Evolutionary conservation across 2,888 invertebrate species (phyloP).

Genomic region (Strigamia transsilvanica): DNA sequence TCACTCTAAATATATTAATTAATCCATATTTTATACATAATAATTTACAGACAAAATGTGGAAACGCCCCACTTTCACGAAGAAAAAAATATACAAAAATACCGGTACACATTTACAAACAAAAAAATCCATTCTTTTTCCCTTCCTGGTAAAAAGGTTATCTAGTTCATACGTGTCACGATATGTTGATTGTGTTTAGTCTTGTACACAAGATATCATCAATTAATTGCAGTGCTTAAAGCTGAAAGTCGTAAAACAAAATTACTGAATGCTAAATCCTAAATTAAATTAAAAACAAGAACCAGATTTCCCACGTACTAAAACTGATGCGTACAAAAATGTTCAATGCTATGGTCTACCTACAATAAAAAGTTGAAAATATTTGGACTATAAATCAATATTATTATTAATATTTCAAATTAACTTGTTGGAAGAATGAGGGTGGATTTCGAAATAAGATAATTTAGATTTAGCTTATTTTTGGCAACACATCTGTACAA

Average conservation of each 20-base stretch:
- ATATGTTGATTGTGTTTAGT: background rate
- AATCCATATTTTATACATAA: background rate
- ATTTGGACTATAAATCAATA: background rate
- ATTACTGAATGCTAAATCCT: background rate
- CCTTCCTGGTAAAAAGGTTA: background rate
- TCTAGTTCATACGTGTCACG: background rate
- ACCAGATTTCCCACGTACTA: background rate
- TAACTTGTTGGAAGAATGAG: slow-evolving; percentile 12
- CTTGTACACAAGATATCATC: slow-evolving; percentile 6
- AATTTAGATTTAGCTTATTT: background rate
- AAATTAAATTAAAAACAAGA: background rate
- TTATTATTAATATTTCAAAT: background rate
- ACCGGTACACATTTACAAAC: background rate
- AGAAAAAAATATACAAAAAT: background rate
- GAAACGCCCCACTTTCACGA: background rate
- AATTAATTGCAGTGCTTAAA: background rate
- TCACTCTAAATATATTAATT: background rate
- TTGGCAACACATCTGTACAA: slow-evolving; percentile 19
- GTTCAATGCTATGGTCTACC: too few species aligned
- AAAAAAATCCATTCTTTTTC: background rate
- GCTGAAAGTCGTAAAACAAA: background rate
- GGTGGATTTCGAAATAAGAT: background rate
- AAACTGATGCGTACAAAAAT: too few species aligned
- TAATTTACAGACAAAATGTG: background rate
- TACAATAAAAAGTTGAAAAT: too few species aligned